phyloP scores from a whole-genome alignment of 2,888 invertebrate genomes.

The Epirrhoe alternata region DNA sequence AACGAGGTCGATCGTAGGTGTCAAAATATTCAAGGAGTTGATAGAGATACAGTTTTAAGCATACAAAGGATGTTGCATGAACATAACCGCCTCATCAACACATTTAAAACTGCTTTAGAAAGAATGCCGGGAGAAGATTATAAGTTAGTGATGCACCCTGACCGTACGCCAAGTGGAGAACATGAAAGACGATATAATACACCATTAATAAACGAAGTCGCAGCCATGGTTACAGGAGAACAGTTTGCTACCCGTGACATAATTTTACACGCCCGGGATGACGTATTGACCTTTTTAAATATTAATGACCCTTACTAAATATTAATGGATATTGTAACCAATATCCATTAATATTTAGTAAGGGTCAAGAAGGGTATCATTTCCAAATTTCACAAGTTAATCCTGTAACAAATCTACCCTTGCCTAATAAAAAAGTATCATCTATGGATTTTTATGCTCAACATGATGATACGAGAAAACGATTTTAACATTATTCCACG shows the following conservation, averaged over 20 bases:
- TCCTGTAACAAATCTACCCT: not conserved
- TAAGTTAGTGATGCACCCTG: not conserved
- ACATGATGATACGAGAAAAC: no score
- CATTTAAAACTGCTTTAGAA: not conserved
- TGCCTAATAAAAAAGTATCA: not conserved
- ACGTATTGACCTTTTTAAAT: not conserved
- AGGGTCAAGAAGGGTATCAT: not conserved
- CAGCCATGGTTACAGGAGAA: not conserved
- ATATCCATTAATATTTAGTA: not conserved
- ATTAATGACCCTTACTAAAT: not conserved
- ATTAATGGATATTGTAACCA: not conserved
- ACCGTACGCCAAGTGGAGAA: not conserved
- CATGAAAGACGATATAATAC: not conserved
- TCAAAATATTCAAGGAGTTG: not conserved
- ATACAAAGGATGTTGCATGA: not conserved
- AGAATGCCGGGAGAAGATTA: not conserved
- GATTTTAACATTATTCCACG: no score
- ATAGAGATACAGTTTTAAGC: not conserved
- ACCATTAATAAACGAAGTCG: not conserved
- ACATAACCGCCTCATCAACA: not conserved
- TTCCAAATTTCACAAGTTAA: not conserved
- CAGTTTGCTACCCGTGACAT: not conserved
- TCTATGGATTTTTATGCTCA: no score
- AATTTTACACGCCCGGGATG: not conserved
- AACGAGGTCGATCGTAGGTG: not conserved